Evolutionary conservation across 2,113 vertebrate species (phyloP).

Genomic region (Numenius arquata): DNA sequence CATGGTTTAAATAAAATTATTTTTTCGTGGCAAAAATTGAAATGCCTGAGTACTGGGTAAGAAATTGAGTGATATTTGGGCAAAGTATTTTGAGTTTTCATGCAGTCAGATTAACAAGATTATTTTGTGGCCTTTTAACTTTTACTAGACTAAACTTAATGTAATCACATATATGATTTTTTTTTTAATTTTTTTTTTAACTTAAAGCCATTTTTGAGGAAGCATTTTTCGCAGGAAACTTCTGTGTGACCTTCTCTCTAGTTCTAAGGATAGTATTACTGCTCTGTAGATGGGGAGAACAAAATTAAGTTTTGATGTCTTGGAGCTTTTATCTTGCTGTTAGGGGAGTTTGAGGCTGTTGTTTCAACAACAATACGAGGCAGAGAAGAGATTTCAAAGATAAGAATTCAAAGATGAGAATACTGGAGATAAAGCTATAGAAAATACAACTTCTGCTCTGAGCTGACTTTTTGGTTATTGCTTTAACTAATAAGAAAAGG

Average conservation of each 20-base stretch:
- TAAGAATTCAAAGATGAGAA: background rate
- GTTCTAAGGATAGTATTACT: background rate
- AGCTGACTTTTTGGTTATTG: background rate
- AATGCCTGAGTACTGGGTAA: background rate
- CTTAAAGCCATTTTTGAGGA: background rate
- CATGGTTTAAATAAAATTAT: background rate
- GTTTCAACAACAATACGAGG: background rate
- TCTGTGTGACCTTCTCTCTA: background rate
- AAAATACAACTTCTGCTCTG: background rate
- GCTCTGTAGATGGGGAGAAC: background rate
- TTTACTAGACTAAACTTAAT: background rate
- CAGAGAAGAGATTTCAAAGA: background rate
- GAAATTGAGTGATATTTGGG: background rate
- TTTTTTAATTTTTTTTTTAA: background rate
- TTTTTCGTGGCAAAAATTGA: background rate
- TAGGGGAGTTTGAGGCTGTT: background rate
- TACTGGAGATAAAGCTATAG: background rate
- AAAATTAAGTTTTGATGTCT: background rate
- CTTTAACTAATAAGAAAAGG: background rate
- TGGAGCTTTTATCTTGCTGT: background rate
- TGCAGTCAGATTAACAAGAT: background rate
- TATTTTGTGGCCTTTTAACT: background rate
- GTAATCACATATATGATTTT: background rate
- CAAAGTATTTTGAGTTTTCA: background rate
- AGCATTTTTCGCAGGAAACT: background rate